Evolutionary conservation across 2,113 vertebrate genomes (phyloP).

Genomic region (Corvus hawaiiensis): DNA sequence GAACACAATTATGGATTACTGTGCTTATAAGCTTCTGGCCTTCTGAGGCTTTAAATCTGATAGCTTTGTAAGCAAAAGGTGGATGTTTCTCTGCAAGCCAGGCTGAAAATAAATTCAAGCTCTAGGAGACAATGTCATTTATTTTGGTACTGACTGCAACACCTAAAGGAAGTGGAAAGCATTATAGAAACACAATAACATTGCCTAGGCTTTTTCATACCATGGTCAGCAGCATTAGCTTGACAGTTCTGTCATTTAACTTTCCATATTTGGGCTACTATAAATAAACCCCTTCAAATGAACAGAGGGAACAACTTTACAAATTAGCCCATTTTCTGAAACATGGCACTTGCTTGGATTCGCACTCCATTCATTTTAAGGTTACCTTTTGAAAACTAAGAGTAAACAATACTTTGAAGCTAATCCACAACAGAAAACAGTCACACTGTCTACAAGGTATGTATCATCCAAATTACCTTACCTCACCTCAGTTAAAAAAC

Average conservation of each 20-base stretch:
- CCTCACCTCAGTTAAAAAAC: background rate
- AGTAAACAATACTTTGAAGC: background rate
- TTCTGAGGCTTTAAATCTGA: background rate
- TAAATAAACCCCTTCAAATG: background rate
- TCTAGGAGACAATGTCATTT: background rate
- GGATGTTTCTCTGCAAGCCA: background rate
- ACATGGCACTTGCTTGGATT: background rate
- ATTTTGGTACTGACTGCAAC: background rate
- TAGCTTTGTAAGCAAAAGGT: background rate
- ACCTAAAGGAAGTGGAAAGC: background rate
- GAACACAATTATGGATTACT: background rate
- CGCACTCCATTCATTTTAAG: background rate
- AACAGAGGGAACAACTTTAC: background rate
- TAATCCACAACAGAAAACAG: background rate
- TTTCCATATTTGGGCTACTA: background rate
- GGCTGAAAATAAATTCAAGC: background rate
- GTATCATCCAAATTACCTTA: background rate
- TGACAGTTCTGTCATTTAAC: background rate
- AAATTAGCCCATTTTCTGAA: background rate
- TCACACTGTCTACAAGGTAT: background rate
- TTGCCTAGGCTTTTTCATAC: background rate
- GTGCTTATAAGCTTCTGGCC: background rate
- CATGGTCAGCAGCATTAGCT: background rate
- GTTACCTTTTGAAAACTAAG: background rate
- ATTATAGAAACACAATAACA: background rate